phyloP scores from a whole-genome alignment of 2,888 invertebrate genomes.

The Hedya salicella region DNA sequence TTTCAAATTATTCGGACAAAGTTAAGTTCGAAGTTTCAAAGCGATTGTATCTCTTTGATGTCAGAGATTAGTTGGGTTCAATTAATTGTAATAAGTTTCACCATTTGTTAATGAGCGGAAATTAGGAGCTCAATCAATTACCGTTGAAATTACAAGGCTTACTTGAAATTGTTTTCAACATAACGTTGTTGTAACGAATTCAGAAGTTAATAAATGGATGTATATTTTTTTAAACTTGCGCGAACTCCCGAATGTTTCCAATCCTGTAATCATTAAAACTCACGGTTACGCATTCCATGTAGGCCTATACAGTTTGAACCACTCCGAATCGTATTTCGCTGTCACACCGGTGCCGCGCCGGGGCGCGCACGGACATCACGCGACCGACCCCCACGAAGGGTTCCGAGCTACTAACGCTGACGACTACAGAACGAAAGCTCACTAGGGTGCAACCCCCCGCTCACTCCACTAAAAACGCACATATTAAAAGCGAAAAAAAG shows the following conservation, averaged over 20 bases:
- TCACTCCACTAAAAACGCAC: conserved; percentile 72
- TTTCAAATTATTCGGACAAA: conserved; percentile 34
- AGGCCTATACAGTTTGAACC: conserved; percentile 33
- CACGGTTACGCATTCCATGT: conserved; percentile 33
- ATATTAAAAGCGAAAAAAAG: conserved; percentile 70
- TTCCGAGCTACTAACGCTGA: conserved; percentile 67
- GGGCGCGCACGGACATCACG: conserved; percentile 42
- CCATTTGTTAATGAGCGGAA: conserved; percentile 17
- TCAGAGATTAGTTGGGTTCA: conserved; percentile 32
- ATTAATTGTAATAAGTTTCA: conserved; percentile 34
- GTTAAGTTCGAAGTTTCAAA: conserved; percentile 38
- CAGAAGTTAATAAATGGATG: neutral
- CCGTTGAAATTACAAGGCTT: conserved; percentile 16
- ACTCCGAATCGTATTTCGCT: conserved; percentile 45
- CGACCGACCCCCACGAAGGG: conserved; percentile 71
- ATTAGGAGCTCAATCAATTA: conserved; percentile 11
- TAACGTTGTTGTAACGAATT: neutral
- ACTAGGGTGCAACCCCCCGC: conserved; percentile 62
- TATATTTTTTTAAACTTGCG: conserved; percentile 10
- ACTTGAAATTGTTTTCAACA: conserved; percentile 22
- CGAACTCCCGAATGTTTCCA: conserved; percentile 36
- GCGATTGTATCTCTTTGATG: conserved; percentile 37
- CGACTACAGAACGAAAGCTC: conserved; percentile 63
- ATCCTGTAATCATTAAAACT: conserved; percentile 29
- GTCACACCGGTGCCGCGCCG: conserved; percentile 27